Evolutionary conservation across 1,140 invertebrate genomes (phyloP), one percentile per base, ranked within the genome.

Genomic region (Holotrichia oblita): DNA sequence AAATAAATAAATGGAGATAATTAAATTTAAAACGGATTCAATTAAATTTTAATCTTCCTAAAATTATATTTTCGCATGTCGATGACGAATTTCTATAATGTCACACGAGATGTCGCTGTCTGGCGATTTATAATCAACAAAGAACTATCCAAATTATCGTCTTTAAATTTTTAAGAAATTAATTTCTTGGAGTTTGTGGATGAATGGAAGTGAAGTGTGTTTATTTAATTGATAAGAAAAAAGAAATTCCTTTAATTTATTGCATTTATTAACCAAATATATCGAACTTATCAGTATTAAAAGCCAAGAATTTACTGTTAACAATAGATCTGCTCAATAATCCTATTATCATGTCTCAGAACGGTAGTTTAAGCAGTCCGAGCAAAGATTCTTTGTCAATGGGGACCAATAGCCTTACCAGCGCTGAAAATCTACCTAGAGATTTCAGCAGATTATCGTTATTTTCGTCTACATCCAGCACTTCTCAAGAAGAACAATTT

Each of bases 401-500:
- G 9, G 83, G 77, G 34, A 82, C 79, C 12, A 79, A 78, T 40
- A 84, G 82, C 78, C 17, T 74, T 14, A 79, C 78, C n/a, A 82
- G 82, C 72, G 87, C 89, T 78, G 88, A 89, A 82, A 89, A 88
- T 81, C 84, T 90, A 73, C 88, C 89, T 8, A 85, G 90, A 79
- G 90, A 90, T 81, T 86, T 89, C 73, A 90, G 89, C 80, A 87
- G 89, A 79, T 81, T 90, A 78, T 90, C 89, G 83, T 86, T 90
- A 81, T 89, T 89, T 77, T 90, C 89, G 80, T 75, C 84, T 20
- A 80, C 83, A 55, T 86, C 85, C 6, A 79, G 81, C 14, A 69
- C 61, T 8, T 88, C 88, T 0, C 91, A 91, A 81, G 94, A 95
- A 85, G 95, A 96, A 88, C 92, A 92, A 84, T 95, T 95, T 87